Base-by-base conservation (phyloP, 2,113 vertebrate species). In the Tyto alba region DNA sequence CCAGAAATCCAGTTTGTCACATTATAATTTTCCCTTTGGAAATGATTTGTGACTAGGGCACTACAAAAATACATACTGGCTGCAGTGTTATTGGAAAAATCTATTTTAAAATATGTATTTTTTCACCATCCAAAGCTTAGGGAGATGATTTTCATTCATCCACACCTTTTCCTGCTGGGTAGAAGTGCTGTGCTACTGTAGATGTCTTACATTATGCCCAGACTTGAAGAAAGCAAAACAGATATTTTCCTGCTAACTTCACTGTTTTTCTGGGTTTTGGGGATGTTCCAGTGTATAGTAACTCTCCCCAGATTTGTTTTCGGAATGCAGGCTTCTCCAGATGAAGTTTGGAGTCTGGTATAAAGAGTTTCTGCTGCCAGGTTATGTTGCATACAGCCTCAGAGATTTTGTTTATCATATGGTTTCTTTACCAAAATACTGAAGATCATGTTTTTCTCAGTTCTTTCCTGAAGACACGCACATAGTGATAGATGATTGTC, bases 1-100 rank as follows among this genome's bases (percentile, higher is more conserved):
- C 85, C 95, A 96, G 94, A 97, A 97, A 97, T 97, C 93, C 89
- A 83, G 40, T 90, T 95, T 91, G 73, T 96, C 95, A 94, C 94
- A 43, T 97, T 89, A 91, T 59, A 68, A 90, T 96, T 96, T 96
- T 88, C 86, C 73, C 71, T 89, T 89, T 29, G 45, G 95, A 94
- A 98, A 93, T 91, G 79, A 95, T 96, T 95, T 97, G 93, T 95
- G 96, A 95, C 90, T 94, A 93, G 50, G 78, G 45, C 48, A 50
- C 62, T 43, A 30, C 48, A 73, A 48, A 92, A 87, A 73, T 27
- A 53, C 23, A 23, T 11, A 22, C 56, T 86, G 62, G 34, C 20
- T 72, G 53, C 53, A 57, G 62, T 45, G 73, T n/a, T 90, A 47
- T 30, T 38, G 53, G 48, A 41, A 82, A 89, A 45, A 71, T 30